Evolutionary conservation across 2,113 vertebrate genomes (phyloP).

Genomic region (Casuarius casuarius): DNA sequence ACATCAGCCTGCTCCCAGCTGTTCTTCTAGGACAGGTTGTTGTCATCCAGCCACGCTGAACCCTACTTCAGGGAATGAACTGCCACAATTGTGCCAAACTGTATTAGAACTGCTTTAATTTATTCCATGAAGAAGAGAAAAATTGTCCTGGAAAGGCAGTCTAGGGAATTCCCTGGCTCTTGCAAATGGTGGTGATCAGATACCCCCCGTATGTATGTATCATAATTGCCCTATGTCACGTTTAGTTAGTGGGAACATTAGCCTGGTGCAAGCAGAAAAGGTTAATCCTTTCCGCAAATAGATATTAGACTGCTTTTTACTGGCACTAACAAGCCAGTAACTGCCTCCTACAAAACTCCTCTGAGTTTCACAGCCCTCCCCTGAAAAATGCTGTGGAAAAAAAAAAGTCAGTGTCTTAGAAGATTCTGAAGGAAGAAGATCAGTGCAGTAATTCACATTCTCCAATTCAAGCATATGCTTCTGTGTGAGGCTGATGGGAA

Average conservation of each 20-base stretch:
- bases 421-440: not conserved
- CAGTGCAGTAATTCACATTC: not conserved
- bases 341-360: not conserved
- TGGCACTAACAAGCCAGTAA: not conserved
- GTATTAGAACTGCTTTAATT: not conserved
- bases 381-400: not conserved
- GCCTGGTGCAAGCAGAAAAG: not conserved
- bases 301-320: not conserved
- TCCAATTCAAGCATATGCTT: not conserved
- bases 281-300: not conserved
- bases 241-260: not conserved
- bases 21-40: not conserved
- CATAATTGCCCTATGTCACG: not conserved
- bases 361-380: not conserved
- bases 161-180: not conserved
- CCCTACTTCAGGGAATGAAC: not conserved
- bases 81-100: not conserved
- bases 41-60: not conserved
- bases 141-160: not conserved
- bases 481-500: not conserved
- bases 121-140: not conserved
- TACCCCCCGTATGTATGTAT: not conserved
- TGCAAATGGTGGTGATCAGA: not conserved
- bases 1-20: not conserved
- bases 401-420: not conserved